A percentile compares a stretch with the other conserved stretches of the same genome.
phyloP scores from a whole-genome alignment of 2,113 vertebrate species.

The Triplophysa dalaica region DNA sequence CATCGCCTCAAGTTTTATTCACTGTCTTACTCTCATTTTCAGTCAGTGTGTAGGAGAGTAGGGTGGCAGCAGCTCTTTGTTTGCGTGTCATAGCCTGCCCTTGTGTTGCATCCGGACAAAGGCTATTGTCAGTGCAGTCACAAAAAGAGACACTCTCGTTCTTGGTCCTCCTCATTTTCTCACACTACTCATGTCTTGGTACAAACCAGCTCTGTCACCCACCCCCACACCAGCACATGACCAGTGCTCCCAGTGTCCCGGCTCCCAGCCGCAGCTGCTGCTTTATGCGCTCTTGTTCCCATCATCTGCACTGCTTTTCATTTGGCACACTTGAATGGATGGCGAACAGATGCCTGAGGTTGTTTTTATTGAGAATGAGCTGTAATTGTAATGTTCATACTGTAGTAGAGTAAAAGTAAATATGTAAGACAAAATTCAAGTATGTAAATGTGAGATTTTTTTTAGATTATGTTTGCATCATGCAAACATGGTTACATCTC shows the following conservation, averaged over 20 bases:
- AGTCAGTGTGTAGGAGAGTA: conserved; percentile 47
- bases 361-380: not conserved
- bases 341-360: conserved; percentile 1
- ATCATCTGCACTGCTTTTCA: conserved; percentile 10
- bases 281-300: conserved; percentile 27
- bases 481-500: too few species aligned
- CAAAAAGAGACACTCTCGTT: conserved; percentile 75
- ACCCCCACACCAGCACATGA: conserved; percentile 8
- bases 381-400: not conserved
- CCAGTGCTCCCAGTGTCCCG: too few species aligned
- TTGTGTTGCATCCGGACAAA: conserved; percentile 75
- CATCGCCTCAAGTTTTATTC: not conserved
- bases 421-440: too few species aligned
- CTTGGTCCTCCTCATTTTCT: conserved; percentile 69
- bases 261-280: conserved; percentile 45
- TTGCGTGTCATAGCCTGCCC: conserved; percentile 76
- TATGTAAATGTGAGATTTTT: too few species aligned
- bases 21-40: conserved; percentile 16
- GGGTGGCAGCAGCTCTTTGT: conserved; percentile 75
- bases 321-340: conserved; percentile 23
- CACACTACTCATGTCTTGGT: conserved; percentile 67
- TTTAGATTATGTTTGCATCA: too few species aligned
- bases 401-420: too few species aligned
- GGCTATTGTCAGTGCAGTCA: conserved; percentile 72
- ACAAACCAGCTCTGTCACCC: conserved; percentile 44